These are phyloP conservation scores for Drosophila obscura DNA, from an alignment of 1,140 invertebrate species.

Conservation along the genomic window DNA sequence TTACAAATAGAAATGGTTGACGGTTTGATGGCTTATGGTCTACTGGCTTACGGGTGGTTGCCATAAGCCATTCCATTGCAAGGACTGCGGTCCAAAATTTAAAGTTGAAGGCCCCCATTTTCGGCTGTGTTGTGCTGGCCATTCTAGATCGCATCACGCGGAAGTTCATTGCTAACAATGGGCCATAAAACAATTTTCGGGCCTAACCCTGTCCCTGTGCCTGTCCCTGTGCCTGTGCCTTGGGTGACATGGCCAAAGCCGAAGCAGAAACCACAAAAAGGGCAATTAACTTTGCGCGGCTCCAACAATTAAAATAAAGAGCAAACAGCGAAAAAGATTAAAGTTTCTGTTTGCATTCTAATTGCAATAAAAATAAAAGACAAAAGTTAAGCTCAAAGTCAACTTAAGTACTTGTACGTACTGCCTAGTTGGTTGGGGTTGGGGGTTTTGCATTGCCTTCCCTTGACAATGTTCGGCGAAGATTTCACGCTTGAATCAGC, in stretches of 20 bases:
- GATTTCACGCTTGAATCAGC: slow-evolving; percentile 36
- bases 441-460: no score
- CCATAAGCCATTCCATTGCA: not conserved
- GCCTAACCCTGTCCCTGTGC: not conserved
- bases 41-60: no score
- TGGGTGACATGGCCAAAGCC: slow-evolving; percentile 51
- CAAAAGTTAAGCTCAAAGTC: slow-evolving; percentile 43
- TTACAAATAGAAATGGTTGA: slow-evolving; percentile 61
- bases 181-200: slow-evolving; percentile 48
- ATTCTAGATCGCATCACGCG: slow-evolving; percentile 69
- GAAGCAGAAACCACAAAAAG: slow-evolving; percentile 31
- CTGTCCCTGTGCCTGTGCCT: not conserved
- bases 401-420: slow-evolving; percentile 33
- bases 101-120: slow-evolving; percentile 53
- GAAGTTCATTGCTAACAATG: slow-evolving; percentile 64
- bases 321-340: slow-evolving; percentile 31
- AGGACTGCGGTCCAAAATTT: slow-evolving; percentile 32
- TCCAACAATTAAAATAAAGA: slow-evolving; percentile 51
- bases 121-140: slow-evolving; percentile 18
- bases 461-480: slow-evolving; percentile 43
- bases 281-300: slow-evolving; percentile 48
- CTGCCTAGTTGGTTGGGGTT: no score
- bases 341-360: slow-evolving; percentile 56
- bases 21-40: slow-evolving; percentile 10
- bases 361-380: slow-evolving; percentile 43